phyloP scores from a whole-genome alignment of 1,140 invertebrate genomes.

The Cyclargus thomasi region DNA sequence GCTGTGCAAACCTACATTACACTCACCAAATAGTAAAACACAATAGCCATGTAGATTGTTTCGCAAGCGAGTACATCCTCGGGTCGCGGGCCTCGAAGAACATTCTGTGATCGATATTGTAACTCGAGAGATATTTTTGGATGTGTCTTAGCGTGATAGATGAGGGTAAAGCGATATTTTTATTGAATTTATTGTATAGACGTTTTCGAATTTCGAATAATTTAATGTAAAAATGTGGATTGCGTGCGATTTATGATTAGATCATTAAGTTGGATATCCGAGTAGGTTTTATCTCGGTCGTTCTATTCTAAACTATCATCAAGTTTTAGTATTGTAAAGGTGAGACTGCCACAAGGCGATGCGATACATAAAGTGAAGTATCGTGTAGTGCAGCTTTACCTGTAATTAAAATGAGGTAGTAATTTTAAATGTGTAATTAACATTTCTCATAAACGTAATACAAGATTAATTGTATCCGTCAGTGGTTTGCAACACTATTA shows the following conservation, averaged over 20 bases:
- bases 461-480: too few species aligned
- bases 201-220: constrained; percentile 10
- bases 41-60: not conserved
- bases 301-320: not conserved
- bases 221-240: not conserved
- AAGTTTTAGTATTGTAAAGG: not conserved
- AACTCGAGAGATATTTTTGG: constrained; percentile 14
- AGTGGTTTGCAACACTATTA: too few species aligned
- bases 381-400: too few species aligned
- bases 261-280: not conserved
- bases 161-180: constrained; percentile 13
- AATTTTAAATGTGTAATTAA: too few species aligned
- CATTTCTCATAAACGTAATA: too few species aligned
- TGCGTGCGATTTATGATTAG: not conserved
- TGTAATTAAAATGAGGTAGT: too few species aligned
- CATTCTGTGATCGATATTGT: constrained; percentile 13
- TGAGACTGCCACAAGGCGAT: too few species aligned
- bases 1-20: too few species aligned
- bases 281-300: not conserved
- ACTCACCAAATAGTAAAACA: not conserved
- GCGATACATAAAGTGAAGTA: too few species aligned
- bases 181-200: constrained; percentile 11
- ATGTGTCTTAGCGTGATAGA: constrained; percentile 9
- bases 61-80: not conserved
- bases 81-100: constrained; percentile 6